Evolutionary conservation across 2,113 vertebrate species (phyloP).

Genomic region (Vicugna pacos): DNA sequence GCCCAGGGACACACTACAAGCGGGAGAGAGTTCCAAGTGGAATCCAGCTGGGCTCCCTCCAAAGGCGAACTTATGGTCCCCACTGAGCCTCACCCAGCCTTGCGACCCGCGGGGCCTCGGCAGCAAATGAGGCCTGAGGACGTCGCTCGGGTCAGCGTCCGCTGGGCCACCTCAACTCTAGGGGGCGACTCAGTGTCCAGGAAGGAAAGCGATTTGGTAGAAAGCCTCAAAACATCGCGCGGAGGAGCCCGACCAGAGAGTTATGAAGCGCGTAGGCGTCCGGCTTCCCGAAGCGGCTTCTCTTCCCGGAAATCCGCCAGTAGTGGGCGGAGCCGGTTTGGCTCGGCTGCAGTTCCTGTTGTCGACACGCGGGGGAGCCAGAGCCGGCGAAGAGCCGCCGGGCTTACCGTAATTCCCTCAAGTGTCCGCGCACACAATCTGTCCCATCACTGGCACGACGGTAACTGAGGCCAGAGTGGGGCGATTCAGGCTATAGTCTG

Average conservation of each 20-base stretch:
- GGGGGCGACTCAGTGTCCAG: background rate
- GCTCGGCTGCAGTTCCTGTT: background rate
- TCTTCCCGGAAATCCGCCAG: fast-evolving
- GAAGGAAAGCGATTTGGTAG: background rate
- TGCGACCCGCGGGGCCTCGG: fast-evolving
- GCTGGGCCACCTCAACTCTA: background rate
- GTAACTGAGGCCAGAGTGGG: too few species aligned
- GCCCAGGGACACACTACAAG: background rate
- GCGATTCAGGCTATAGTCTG: background rate
- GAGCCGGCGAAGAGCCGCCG: background rate
- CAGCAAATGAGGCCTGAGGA: background rate
- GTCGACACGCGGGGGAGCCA: background rate
- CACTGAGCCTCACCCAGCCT: background rate
- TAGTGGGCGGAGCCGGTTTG: background rate
- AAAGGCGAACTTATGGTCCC: background rate
- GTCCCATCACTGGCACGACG: fast-evolving
- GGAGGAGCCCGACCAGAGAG: fast-evolving
- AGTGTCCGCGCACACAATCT: fast-evolving
- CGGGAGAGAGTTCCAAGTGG: background rate
- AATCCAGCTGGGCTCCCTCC: background rate
- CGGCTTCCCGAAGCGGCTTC: background rate
- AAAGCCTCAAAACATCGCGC: background rate
- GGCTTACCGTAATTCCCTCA: background rate
- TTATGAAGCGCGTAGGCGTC: fast-evolving
- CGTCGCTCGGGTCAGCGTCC: background rate